Base-by-base conservation (phyloP, 1,140 invertebrate species). In the Drosophila willistoni region DNA sequence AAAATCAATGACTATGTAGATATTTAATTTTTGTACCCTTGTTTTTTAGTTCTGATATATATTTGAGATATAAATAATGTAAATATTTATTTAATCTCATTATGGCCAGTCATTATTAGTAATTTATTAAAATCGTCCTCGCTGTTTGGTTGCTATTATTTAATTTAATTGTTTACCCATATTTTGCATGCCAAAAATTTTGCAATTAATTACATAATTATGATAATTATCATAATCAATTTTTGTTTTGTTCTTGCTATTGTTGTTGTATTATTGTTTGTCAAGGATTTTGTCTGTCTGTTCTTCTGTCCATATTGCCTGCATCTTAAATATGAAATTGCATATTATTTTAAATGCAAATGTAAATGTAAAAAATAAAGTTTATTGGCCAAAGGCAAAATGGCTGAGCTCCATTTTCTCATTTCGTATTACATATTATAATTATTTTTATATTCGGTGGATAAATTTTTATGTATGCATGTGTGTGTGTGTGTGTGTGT, bases 381-480 rank as follows among this genome's bases (percentile, higher is more conserved):
- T 82, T 75, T 68, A 64, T 68, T 51, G 17, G 44, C 34, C 63
- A 62, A 61, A 57, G 62, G 61, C 56, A 57, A 51, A 57, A 51
- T 68, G 63, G 70, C 72, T 80, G 70, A 17, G 7, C 22, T 39
- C n/a, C 63, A 10, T 47, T 34, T n/a, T 19, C n/a, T 22, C 29
- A 25, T 64, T 25, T 29, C 51, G 29, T 69, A 60, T 44, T 60
- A 13, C 12, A 39, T 39, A 51, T 55, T 72, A 51, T 69, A 64
- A 22, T 51, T 51, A 51, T 51, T 51, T 22, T 51, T 70, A 69
- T 73, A 64, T 70, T 89, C 84, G 84, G 84, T 89, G 84, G 84
- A 90, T 89, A 84, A 78, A 79, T 78, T 51, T 51, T 14, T 51
- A 51, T 84, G 81, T 84, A 61, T 84, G 81, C 71, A 68, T 69